Base-by-base conservation (phyloP, 2,888 invertebrate species). In the Eumerus sabulonum region DNA sequence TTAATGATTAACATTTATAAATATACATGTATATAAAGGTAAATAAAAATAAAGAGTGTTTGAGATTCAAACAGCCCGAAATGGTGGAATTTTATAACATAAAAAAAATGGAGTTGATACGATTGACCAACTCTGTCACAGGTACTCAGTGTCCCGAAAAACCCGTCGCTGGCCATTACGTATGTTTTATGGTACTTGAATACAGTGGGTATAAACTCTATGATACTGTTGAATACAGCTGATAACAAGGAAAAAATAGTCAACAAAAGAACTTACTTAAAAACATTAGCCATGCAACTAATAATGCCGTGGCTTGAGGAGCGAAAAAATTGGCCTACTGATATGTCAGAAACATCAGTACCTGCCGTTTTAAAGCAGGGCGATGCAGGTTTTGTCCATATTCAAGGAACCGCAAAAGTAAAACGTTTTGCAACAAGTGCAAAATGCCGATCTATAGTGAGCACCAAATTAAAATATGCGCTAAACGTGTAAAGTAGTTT, bases 221-320 rank as follows among this genome's bases (percentile, higher is more conserved):
- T 27, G 27, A 27, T 27, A 27, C 27, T 27, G 27, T 27, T 27
- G 27, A 27, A 27, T 27, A 4, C 27, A 27, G 27, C 27, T 27
- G 27, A 27, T 4, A 27, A 27, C 27, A 27, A 50, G 19, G 27
- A 50, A 18, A 27, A 19, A 50, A 50, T 50, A n/a, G n/a, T n/a
- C 18, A 50, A 27, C 18, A 19, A n/a, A 50, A 50, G 50, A 50
- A 11, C 13, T 19, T 50, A 50, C 13, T 9, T 50, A 14, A 50
- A 27, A n/a, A 50, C 50, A 19, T 50, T 50, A 50, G 50, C 27
- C n/a, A 50, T 50, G 27, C 13, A 50, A 48, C 48, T 19, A 19
- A 7, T 18, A 50, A 18, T n/a, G n/a, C 50, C 3, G 27, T 27
- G 27, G 27, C 27, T 27, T 27, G 18, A 7, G 18, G 17, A 14